Percentiles rank a stretch among this genome's conserved stretches.
phyloP scores from a whole-genome alignment of 2,888 invertebrate species.

The Calephelis perditalis region DNA sequence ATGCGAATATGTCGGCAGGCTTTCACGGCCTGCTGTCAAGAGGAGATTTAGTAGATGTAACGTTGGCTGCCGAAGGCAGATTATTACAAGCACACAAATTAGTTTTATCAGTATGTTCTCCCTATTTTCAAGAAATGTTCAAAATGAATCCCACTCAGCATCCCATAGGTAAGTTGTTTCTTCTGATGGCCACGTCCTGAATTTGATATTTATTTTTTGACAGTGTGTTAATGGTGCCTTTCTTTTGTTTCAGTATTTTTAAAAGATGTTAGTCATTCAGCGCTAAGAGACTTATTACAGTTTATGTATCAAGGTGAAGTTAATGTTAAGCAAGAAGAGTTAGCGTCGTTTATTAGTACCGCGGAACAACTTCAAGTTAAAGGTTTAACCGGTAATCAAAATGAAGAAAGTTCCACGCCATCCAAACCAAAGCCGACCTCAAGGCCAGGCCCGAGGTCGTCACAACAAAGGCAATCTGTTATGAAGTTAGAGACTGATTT shows the following conservation, averaged over 20 bases:
- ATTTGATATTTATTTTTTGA: slow-evolving; percentile 12
- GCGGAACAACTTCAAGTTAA: slow-evolving; percentile 85
- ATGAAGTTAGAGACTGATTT: slow-evolving; percentile 80
- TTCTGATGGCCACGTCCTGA: neutral
- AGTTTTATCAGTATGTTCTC: slow-evolving; percentile 85
- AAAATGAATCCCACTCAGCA: slow-evolving; percentile 83
- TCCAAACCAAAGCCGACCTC: slow-evolving; percentile 78
- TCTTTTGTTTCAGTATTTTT: slow-evolving; percentile 79
- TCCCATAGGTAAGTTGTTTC: slow-evolving; percentile 77
- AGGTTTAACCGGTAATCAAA: slow-evolving; percentile 82
- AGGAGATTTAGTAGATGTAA: slow-evolving; percentile 84
- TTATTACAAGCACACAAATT: slow-evolving; percentile 84
- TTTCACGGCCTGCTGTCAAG: slow-evolving; percentile 84
- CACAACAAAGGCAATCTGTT: slow-evolving; percentile 79
- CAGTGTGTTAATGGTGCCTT: slow-evolving; percentile 22
- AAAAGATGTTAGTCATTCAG: slow-evolving; percentile 84
- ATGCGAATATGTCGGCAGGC: slow-evolving; percentile 84
- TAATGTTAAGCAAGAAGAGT: slow-evolving; percentile 84
- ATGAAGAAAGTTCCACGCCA: slow-evolving; percentile 77
- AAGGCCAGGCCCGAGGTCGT: slow-evolving; percentile 81
- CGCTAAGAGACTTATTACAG: slow-evolving; percentile 83
- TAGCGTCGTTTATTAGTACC: slow-evolving; percentile 84
- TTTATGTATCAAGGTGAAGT: slow-evolving; percentile 86
- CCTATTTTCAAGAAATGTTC: slow-evolving; percentile 85
- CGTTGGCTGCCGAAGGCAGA: slow-evolving; percentile 84